A percentile compares a stretch with the other conserved stretches of the same genome.
Conservation (phyloP, 2,113 vertebrate genomes). For the Ceyx cyanopectus region DNA sequence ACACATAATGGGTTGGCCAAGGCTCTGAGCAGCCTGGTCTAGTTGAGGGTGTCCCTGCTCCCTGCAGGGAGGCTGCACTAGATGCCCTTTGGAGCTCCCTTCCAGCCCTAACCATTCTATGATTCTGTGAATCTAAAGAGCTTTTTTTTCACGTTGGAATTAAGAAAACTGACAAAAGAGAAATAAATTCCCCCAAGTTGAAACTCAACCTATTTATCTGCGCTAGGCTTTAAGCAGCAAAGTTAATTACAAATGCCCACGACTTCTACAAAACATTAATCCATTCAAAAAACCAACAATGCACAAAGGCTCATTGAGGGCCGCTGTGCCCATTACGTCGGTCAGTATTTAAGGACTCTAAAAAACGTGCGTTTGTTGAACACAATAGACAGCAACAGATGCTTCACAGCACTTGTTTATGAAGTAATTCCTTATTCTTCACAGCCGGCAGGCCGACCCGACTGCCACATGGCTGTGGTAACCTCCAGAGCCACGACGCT, state of each 20-base stretch:
- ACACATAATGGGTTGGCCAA: no score
- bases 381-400: slow-evolving; percentile 73
- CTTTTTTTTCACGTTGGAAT: neutral
- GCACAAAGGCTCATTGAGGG: slow-evolving; percentile 68
- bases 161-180: neutral
- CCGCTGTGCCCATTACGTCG: slow-evolving; percentile 43
- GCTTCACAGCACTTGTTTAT: slow-evolving; percentile 49
- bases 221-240: neutral
- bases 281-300: slow-evolving; percentile 46
- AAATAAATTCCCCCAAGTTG: neutral
- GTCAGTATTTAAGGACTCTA: slow-evolving; percentile 43
- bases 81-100: no score
- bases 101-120: no score
- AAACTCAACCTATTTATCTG: neutral
- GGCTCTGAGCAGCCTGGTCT: no score
- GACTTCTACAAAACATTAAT: slow-evolving; percentile 49
- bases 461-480: neutral
- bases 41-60: no score
- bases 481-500: neutral
- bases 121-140: neutral
- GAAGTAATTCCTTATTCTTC: slow-evolving; percentile 59
- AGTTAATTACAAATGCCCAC: slow-evolving; percentile 23
- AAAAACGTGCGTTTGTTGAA: slow-evolving; percentile 56
- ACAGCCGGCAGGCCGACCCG: slow-evolving; percentile 12
- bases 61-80: no score